phyloP scores from a whole-genome alignment of 2,888 invertebrate species.

The Pterobdella sp. region DNA sequence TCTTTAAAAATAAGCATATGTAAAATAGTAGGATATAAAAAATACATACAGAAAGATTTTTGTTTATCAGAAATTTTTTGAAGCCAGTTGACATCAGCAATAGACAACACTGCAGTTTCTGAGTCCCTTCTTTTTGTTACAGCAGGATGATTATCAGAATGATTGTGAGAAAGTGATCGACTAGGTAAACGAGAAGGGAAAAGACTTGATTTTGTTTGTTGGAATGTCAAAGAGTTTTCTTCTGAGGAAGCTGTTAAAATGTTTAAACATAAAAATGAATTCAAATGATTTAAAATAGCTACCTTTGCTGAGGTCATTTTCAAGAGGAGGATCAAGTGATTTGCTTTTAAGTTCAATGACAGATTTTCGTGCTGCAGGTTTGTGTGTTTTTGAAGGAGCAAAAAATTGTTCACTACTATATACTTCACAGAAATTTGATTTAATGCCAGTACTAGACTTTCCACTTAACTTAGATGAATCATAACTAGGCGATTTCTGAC shows the following conservation, averaged over 20 bases:
- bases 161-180: neutral
- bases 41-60: too few relatives aligned
- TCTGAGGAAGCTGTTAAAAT: neutral
- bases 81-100: conserved; percentile 16
- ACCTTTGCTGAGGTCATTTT: conserved; percentile 11
- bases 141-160: conserved; percentile 4
- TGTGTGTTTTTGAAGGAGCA: conserved; percentile 3
- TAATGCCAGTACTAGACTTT: neutral
- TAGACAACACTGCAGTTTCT: conserved; percentile 23
- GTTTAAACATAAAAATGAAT: neutral
- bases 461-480: conserved; percentile 3
- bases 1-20: too few relatives aligned
- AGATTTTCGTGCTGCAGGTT: conserved; percentile 16
- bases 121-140: conserved; percentile 16
- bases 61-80: conserved; percentile 19
- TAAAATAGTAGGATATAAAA: too few relatives aligned
- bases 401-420: conserved; percentile 19
- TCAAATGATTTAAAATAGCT: neutral
- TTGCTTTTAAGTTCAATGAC: conserved; percentile 29
- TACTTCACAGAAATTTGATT: conserved; percentile 19
- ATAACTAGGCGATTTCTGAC: neutral
- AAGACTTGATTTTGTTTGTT: neutral
- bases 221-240: neutral
- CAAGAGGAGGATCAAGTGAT: conserved; percentile 28
- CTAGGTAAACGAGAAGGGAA: neutral